Conservation (phyloP, 2,797 vertebrate genomes). For the Falco novaeseelandiae region DNA sequence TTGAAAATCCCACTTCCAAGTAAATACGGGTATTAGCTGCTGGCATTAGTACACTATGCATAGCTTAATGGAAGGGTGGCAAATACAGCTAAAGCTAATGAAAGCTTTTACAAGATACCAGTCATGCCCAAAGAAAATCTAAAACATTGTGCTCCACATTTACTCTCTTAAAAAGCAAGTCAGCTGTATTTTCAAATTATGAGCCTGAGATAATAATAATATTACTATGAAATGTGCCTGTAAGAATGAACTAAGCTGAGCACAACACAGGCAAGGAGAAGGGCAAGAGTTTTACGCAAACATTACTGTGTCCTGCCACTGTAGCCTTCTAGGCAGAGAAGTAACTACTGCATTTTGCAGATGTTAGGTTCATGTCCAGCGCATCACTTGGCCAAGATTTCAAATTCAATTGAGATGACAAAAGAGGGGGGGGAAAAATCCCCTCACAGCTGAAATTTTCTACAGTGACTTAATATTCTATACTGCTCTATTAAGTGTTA, state of each 20-base stretch:
- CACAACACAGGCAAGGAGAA: neutral
- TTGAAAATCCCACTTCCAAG: neutral
- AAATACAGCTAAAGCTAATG: neutral
- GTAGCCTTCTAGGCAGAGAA: neutral
- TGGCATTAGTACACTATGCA: neutral
- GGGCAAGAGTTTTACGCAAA: neutral
- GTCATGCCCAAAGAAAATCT: neutral
- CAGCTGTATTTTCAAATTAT: neutral
- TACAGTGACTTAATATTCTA: neutral
- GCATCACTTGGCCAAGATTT: neutral
- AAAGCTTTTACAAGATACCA: neutral
- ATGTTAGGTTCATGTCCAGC: neutral
- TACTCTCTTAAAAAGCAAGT: neutral
- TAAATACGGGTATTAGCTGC: neutral
- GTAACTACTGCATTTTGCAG: neutral
- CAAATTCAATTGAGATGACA: neutral
- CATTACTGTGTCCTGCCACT: neutral
- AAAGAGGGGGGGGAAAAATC: too few species aligned
- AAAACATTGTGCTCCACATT: neutral
- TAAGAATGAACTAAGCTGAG: neutral
- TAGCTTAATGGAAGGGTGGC: neutral
- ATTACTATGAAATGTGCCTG: neutral
- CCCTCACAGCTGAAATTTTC: neutral
- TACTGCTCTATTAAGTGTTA: neutral
- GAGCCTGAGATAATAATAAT: neutral